phyloP scores from a whole-genome alignment of 2,797 vertebrate genomes.

The Microctenopoma steveboyesi region DNA sequence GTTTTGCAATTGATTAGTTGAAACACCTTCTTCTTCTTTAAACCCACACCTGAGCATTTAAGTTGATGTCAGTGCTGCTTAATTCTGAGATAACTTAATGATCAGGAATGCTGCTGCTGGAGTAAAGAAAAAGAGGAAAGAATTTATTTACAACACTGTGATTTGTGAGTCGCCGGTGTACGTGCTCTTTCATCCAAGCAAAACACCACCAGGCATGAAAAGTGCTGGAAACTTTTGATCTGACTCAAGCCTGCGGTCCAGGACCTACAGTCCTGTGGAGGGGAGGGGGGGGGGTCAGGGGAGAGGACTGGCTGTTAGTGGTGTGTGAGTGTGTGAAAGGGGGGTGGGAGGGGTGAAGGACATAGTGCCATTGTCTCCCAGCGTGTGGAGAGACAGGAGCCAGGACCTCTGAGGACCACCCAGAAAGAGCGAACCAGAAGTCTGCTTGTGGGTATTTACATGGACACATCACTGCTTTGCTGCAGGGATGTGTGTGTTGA shows the following conservation, averaged over 20 bases:
- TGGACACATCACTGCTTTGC: constrained; percentile 15
- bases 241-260: constrained; percentile 1
- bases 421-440: constrained; percentile 57
- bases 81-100: background rate
- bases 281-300: constrained; percentile 5
- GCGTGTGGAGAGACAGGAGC: constrained; percentile 79
- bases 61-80: background rate
- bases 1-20: constrained; percentile 17
- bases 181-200: background rate
- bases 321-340: constrained; percentile 9
- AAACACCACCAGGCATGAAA: background rate
- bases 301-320: no score
- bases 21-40: no score
- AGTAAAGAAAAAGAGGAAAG: background rate
- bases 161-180: no score
- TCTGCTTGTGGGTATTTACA: constrained; percentile 33
- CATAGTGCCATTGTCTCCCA: constrained; percentile 72
- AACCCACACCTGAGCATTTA: no score
- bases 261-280: background rate
- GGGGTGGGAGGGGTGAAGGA: constrained; percentile 41
- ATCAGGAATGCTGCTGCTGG: background rate
- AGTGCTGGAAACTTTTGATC: constrained; percentile 13
- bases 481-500: background rate
- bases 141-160: background rate
- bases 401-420: constrained; percentile 82